Evolutionary conservation across 2,797 vertebrate genomes (phyloP).

Genomic region (Sebastiscus tertius): DNA sequence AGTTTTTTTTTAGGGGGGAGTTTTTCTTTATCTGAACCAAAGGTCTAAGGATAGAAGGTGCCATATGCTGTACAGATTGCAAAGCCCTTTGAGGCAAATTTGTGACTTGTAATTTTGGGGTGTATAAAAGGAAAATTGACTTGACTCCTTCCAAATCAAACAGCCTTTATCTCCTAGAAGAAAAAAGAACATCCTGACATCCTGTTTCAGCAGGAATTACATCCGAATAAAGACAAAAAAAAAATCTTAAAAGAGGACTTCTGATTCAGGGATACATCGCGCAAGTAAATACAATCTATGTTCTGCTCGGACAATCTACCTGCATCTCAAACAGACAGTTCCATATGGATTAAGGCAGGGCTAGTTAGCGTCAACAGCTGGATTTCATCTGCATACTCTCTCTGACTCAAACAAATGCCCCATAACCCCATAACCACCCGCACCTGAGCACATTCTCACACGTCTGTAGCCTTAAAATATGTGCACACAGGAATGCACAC

Average conservation of each 20-base stretch:
- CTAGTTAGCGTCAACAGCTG: slow-evolving; percentile 51
- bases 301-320: not conserved
- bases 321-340: slow-evolving; percentile 10
- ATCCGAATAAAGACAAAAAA: not conserved
- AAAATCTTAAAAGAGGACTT: not conserved
- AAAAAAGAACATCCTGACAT: not conserved
- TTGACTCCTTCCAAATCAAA: not conserved
- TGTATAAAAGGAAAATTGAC: not conserved
- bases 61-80: not conserved
- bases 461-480: slow-evolving; percentile 4
- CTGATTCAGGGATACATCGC: not conserved
- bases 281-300: not conserved
- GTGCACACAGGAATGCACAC: slow-evolving; percentile 10
- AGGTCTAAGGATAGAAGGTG: not conserved
- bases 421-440: slow-evolving; percentile 25
- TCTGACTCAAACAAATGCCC: slow-evolving; percentile 39
- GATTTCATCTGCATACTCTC: slow-evolving; percentile 41
- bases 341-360: slow-evolving; percentile 10
- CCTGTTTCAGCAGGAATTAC: not conserved
- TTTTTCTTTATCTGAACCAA: not conserved
- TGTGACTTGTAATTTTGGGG: not conserved
- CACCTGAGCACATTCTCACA: slow-evolving; percentile 52
- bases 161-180: not conserved
- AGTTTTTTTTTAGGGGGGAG: not conserved
- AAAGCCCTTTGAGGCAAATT: not conserved